phyloP scores from a whole-genome alignment of 2,888 invertebrate genomes.

The Sarcophaga variegata region DNA sequence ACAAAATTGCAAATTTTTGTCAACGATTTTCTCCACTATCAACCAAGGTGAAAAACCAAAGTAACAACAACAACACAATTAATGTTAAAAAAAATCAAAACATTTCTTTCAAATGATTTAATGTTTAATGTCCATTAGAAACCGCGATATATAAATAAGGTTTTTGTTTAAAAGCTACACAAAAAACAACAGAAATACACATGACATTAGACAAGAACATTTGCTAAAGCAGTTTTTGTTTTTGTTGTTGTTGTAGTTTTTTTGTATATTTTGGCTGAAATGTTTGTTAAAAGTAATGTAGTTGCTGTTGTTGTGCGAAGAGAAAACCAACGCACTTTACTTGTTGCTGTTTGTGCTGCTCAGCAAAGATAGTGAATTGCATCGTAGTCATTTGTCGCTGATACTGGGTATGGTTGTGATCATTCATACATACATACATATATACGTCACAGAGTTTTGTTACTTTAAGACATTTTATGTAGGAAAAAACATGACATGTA shows the following conservation, averaged over 20 bases:
- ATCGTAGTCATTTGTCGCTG: slow-evolving; percentile 11
- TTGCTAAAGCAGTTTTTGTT: slow-evolving; percentile 1
- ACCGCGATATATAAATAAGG: background rate
- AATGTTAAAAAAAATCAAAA: slow-evolving; percentile 39
- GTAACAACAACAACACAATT: slow-evolving; percentile 11
- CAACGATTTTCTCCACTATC: background rate
- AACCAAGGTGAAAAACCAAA: background rate
- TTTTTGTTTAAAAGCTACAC: background rate
- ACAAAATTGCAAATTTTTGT: slow-evolving; percentile 7
- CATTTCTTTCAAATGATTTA: slow-evolving; percentile 53
- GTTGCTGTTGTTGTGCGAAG: slow-evolving; percentile 16
- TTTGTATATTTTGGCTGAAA: background rate
- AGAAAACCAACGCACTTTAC: slow-evolving; percentile 61
- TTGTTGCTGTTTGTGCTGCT: slow-evolving; percentile 3
- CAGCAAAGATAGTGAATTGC: slow-evolving; percentile 54
- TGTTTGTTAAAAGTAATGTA: background rate
- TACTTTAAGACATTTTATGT: slow-evolving; percentile 61
- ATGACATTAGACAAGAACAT: slow-evolving; percentile 57
- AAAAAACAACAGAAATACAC: slow-evolving; percentile 11
- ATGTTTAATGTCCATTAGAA: slow-evolving; percentile 54
- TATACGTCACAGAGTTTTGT: slow-evolving; percentile 45
- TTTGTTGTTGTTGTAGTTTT: background rate
- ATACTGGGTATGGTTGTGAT: background rate
- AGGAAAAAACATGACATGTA: slow-evolving; percentile 67
- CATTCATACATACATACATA: background rate